Evolutionary conservation across 2,888 invertebrate genomes (phyloP).

Genomic region (Cyclophora punctaria): DNA sequence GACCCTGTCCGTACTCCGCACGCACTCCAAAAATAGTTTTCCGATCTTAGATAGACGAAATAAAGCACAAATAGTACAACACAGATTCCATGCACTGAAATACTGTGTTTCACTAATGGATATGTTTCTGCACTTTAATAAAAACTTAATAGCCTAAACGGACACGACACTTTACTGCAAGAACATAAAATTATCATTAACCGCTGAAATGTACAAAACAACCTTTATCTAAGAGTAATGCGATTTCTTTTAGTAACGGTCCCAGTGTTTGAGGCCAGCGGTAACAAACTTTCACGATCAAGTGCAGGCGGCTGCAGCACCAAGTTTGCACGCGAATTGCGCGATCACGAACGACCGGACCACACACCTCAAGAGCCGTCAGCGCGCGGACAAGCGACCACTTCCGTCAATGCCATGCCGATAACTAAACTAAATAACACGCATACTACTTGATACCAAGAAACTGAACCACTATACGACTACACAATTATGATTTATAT

Average conservation of each 20-base stretch:
- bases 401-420: constrained; percentile 51
- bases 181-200: constrained; percentile 13
- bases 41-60: constrained; percentile 16
- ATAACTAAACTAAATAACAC: constrained; percentile 43
- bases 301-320: constrained; percentile 54
- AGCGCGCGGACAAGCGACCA: constrained; percentile 34
- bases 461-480: background rate
- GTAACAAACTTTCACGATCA: constrained; percentile 70
- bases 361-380: constrained; percentile 18
- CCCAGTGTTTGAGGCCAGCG: constrained; percentile 60
- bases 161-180: background rate
- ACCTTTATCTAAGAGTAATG: constrained; percentile 39
- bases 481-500: background rate
- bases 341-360: constrained; percentile 28
- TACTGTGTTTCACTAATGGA: background rate
- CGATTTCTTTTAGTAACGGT: constrained; percentile 65
- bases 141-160: no score
- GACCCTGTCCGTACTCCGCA: constrained; percentile 41
- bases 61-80: constrained; percentile 10
- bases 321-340: constrained; percentile 48
- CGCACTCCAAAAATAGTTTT: constrained; percentile 26
- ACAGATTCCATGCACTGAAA: constrained; percentile 1
- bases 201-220: constrained; percentile 35
- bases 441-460: background rate
- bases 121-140: no score